A percentile compares a stretch with the other conserved stretches of the same genome.
Evolutionary conservation across 2,888 invertebrate genomes (phyloP).

Genomic region (Bimastos eiseni): DNA sequence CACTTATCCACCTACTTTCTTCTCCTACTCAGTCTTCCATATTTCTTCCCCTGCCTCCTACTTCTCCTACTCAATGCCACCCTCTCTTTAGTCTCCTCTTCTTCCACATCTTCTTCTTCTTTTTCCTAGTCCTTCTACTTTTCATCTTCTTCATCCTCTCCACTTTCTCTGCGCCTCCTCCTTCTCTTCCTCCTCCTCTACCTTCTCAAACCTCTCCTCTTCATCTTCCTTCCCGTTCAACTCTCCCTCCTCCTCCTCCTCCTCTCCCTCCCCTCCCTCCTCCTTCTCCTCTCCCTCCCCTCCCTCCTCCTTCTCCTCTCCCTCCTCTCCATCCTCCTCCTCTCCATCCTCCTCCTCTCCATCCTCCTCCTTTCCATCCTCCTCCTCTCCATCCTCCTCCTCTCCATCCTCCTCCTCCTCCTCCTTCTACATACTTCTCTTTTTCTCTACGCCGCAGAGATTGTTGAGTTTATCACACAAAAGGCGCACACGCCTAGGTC

Average conservation of each 20-base stretch:
- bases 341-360: not conserved
- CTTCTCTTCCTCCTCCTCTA: not conserved
- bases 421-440: not conserved
- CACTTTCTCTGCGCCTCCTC: too few relatives aligned
- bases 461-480: constrained; percentile 4
- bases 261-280: not conserved
- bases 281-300: not conserved
- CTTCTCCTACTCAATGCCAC: too few relatives aligned
- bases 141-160: not conserved
- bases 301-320: not conserved
- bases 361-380: not conserved
- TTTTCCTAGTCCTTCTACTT: not conserved
- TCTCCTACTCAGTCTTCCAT: not conserved
- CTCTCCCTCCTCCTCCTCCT: not conserved
- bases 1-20: not conserved
- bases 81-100: not conserved
- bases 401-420: too few relatives aligned
- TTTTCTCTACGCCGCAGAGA: not conserved
- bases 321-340: not conserved
- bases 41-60: not conserved
- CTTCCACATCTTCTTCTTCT: too few relatives aligned
- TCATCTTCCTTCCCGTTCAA: not conserved
- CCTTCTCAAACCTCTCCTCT: not conserved
- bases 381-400: not conserved
- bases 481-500: not conserved